Evolutionary conservation across 2,113 vertebrate species (phyloP).

Genomic region (Clarias magur): DNA sequence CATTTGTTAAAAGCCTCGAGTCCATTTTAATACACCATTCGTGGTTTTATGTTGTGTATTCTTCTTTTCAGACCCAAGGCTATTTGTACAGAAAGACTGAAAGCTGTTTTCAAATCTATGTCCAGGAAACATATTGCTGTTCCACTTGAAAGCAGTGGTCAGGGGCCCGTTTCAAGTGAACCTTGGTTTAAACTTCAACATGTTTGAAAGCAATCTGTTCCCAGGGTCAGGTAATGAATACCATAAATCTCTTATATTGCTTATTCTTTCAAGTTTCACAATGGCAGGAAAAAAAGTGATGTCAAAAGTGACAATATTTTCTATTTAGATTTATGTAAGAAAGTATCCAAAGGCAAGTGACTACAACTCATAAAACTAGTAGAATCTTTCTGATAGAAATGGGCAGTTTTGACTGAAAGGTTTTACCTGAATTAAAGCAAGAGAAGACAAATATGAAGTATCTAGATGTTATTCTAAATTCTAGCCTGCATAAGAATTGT

Average conservation of each 20-base stretch:
- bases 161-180: background rate
- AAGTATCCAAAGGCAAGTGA: background rate
- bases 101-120: background rate
- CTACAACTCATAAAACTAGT: background rate
- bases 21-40: slow-evolving; percentile 24
- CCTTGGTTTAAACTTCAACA: background rate
- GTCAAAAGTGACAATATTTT: background rate
- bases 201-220: slow-evolving; percentile 1
- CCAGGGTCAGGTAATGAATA: background rate
- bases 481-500: background rate
- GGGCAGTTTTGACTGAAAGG: background rate
- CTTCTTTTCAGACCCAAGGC: background rate
- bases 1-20: background rate
- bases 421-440: background rate
- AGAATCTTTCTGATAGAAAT: background rate
- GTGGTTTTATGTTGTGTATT: background rate
- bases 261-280: background rate
- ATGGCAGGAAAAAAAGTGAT: background rate
- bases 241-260: background rate
- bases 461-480: background rate
- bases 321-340: background rate
- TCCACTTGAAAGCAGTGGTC: background rate
- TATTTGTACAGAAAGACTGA: background rate
- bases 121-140: background rate
- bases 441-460: background rate